Percentiles rank a stretch among this genome's conserved stretches.
Evolutionary conservation across 2,113 vertebrate genomes (phyloP).

Genomic region (Chionodraco myersi): DNA sequence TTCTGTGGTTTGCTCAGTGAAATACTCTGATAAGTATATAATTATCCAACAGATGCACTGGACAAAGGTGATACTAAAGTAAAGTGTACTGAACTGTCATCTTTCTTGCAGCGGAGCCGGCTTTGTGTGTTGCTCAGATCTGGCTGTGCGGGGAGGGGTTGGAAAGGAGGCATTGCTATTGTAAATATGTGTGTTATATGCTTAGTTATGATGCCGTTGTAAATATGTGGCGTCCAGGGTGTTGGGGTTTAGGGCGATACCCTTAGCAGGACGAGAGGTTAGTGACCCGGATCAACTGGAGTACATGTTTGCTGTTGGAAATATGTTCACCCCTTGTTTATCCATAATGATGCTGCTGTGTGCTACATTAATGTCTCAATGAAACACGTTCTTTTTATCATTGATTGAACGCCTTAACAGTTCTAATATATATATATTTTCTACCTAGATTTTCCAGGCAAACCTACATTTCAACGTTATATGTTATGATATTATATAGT

Average conservation of each 20-base stretch:
- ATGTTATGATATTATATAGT: no score
- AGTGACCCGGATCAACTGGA: neutral
- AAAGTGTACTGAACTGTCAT: neutral
- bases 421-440: no score
- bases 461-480: no score
- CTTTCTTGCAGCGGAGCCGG: no score
- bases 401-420: neutral
- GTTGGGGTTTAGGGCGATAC: neutral
- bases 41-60: no score
- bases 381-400: neutral
- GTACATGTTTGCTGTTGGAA: neutral
- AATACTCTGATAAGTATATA: no score
- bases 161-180: neutral
- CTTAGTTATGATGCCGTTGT: constrained; percentile 1
- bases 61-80: no score
- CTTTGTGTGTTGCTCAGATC: neutral
- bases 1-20: no score
- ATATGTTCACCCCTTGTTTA: no score
- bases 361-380: no score
- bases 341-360: neutral
- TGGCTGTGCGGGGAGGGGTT: no score
- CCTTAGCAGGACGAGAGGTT: neutral
- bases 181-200: constrained; percentile 9
- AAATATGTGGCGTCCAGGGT: neutral
- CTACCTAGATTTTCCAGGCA: neutral